phyloP scores from a whole-genome alignment of 2,888 invertebrate genomes.

The Harpalus rufipes region DNA sequence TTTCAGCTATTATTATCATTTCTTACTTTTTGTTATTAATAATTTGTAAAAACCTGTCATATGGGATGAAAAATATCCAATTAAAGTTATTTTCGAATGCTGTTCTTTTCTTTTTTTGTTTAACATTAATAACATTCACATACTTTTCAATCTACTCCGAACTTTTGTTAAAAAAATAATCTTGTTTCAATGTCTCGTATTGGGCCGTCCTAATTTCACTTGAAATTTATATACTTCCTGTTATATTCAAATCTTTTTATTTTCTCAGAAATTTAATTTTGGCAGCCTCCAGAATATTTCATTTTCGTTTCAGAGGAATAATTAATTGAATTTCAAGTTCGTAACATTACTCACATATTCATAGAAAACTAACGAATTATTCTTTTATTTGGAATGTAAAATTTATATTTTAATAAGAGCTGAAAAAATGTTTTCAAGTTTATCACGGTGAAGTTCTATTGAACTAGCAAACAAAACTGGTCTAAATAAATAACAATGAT shows the following conservation, averaged over 20 bases:
- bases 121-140: neutral
- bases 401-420: neutral
- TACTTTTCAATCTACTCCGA: neutral
- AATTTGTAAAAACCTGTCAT: too few relatives aligned
- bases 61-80: neutral
- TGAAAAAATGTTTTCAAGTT: neutral
- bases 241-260: slow-evolving; percentile 20
- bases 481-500: too few relatives aligned
- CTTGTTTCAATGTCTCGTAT: neutral
- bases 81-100: neutral
- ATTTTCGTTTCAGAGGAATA: neutral
- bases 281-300: slow-evolving; percentile 13
- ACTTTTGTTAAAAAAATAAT: neutral
- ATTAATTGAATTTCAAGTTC: slow-evolving; percentile 24
- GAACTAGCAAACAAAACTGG: neutral
- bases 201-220: neutral
- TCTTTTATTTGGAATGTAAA: slow-evolving; percentile 9
- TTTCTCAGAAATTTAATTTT: slow-evolving; percentile 19
- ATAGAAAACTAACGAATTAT: slow-evolving; percentile 3
- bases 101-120: neutral
- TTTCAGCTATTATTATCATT: too few relatives aligned
- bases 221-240: slow-evolving; percentile 22
- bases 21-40: too few relatives aligned
- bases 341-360: slow-evolving; percentile 21
- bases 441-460: neutral